Conservation (phyloP, 2,797 vertebrate genomes). For the Schizothorax lantsangensis region DNA sequence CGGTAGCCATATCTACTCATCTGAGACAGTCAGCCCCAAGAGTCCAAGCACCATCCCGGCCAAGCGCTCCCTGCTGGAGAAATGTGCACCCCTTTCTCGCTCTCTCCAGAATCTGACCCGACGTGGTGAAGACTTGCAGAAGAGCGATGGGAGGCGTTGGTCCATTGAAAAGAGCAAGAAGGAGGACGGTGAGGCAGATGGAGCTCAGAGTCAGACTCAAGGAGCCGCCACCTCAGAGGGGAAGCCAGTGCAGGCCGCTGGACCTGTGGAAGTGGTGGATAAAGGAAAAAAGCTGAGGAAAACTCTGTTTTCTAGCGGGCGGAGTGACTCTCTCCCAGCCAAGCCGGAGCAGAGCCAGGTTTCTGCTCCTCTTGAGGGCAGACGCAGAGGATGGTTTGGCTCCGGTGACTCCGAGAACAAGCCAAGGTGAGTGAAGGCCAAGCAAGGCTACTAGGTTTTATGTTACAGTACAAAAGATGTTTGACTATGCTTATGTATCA, state of each 20-base stretch:
- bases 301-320: slow-evolving; percentile 85
- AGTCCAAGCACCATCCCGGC: slow-evolving; percentile 68
- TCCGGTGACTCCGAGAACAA: slow-evolving; percentile 88
- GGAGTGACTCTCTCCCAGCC: slow-evolving; percentile 76
- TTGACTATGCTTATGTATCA: slow-evolving; percentile 8
- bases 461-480: slow-evolving; percentile 31
- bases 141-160: slow-evolving; percentile 76
- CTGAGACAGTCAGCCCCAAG: slow-evolving; percentile 74
- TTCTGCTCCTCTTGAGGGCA: slow-evolving; percentile 76
- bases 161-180: slow-evolving; percentile 79
- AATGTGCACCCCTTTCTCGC: slow-evolving; percentile 77
- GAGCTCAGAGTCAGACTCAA: slow-evolving; percentile 60
- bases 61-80: slow-evolving; percentile 79
- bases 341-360: slow-evolving; percentile 66
- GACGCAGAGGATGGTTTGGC: slow-evolving; percentile 86
- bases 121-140: slow-evolving; percentile 73
- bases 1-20: slow-evolving; percentile 90
- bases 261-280: slow-evolving; percentile 62
- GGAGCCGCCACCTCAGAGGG: slow-evolving; percentile 63
- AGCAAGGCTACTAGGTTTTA: slow-evolving; percentile 35
- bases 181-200: slow-evolving; percentile 71
- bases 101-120: slow-evolving; percentile 82
- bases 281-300: slow-evolving; percentile 79
- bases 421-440: slow-evolving; percentile 86
- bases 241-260: slow-evolving; percentile 66